These are phyloP conservation scores for Rhaphigaster nebulosa DNA, from an alignment of 2,888 invertebrate genomes.

Conservation along the genomic window DNA sequence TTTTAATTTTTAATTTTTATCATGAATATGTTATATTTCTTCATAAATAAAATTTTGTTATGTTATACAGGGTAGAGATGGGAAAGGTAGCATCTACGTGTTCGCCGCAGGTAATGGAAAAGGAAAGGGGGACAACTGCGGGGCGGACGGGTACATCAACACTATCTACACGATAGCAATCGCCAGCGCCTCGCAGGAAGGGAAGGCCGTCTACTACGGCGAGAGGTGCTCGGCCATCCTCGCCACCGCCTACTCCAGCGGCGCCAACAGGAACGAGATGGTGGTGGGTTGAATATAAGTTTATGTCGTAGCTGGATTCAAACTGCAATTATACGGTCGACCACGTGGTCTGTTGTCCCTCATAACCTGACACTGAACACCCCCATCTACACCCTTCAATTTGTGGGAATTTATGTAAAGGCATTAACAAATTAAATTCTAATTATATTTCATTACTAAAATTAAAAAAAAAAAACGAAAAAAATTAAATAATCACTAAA, in stretches of 20 bases:
- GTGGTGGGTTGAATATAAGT: slow-evolving; percentile 87
- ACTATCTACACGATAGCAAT: slow-evolving; percentile 90
- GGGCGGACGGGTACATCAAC: slow-evolving; percentile 90
- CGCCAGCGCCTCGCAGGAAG: slow-evolving; percentile 86
- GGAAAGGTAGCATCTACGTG: slow-evolving; percentile 88
- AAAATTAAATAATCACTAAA: no score
- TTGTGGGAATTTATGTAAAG: no score
- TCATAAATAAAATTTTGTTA: not conserved
- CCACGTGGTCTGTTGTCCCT: no score
- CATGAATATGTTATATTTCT: no score
- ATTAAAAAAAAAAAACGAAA: no score
- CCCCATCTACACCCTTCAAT: no score
- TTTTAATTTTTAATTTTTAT: no score
- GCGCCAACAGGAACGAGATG: slow-evolving; percentile 86
- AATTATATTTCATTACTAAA: no score
- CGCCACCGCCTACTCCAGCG: slow-evolving; percentile 91
- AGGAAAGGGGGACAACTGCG: slow-evolving; percentile 85
- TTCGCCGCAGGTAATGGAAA: slow-evolving; percentile 97
- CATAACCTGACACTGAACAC: no score
- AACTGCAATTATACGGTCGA: no score
- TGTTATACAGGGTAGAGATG: slow-evolving; percentile 74
- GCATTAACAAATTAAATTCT: no score
- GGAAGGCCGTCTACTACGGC: slow-evolving; percentile 90
- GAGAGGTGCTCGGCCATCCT: slow-evolving; percentile 91
- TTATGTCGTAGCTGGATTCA: no score